Base-by-base conservation (phyloP, 2,888 invertebrate genomes). In the Nipponacmea schrenckii region DNA sequence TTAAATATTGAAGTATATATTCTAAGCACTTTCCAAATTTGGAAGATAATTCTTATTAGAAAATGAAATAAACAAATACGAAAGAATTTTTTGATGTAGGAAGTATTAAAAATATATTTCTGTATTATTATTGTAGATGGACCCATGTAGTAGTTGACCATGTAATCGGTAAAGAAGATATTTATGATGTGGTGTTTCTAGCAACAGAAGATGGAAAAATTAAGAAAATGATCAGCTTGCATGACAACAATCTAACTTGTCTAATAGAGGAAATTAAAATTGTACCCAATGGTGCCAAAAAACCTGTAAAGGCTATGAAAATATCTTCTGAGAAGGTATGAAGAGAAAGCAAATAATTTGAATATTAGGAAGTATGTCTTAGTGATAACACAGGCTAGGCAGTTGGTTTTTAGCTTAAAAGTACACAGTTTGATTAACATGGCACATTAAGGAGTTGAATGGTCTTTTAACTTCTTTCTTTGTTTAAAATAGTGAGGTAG, bases 261-360 rank as follows among this genome's bases (percentile, higher is more conserved):
- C 90, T 96, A 65, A 92, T 97, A 17, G 96, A 97, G 89, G 92
- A 94, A 77, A 94, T 96, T 93, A 93, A 93, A 80, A 78, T 88
- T 27, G 82, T 92, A 50, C 85, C 92, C 1, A 90, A 91, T 8
- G 90, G 91, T 24, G 89, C 90, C 0, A 90, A 90, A 39, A 90
- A 90, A 74, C 90, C 91, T 50, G 92, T 94, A 66, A 90, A 91
- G 81, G 92, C 92, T 20, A 92, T 95, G 91, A 94, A 94, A 85
- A 94, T 94, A 85, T 91, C 95, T 10, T 94, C 94, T 26, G 69
- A 78, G 63, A 75, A 84, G 81, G 85, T 86, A 73, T 69, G 77
- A 24, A 39, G 4, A 39, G 10, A 39, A 5, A n/a, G n/a, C n/a
- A n/a, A 15, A 15, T 2, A 20, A 44, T n/a, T 44, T 44, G 15